Evolutionary conservation across 2,113 vertebrate genomes (phyloP).

Genomic region (Phylloscopus trochiloides): DNA sequence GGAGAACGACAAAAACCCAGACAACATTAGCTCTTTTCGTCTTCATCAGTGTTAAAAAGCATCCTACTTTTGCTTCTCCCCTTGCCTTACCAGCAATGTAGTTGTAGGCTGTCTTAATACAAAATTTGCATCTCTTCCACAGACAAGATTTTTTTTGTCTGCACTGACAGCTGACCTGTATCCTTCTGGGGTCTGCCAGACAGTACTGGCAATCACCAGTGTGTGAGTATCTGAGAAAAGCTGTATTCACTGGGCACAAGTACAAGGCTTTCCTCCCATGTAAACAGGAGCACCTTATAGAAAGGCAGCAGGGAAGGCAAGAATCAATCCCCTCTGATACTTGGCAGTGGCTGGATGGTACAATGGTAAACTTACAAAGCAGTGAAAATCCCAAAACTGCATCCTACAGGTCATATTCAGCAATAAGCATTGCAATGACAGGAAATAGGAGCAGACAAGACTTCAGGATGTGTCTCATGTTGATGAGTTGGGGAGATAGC

Average conservation of each 20-base stretch:
- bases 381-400: not conserved
- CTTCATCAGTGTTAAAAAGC: not conserved
- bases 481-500: not conserved
- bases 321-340: not conserved
- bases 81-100: not conserved
- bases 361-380: not conserved
- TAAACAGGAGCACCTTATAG: not conserved
- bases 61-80: not conserved
- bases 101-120: not conserved
- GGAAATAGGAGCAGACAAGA: not conserved
- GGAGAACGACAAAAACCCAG: too few species aligned
- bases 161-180: not conserved
- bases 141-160: not conserved
- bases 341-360: not conserved
- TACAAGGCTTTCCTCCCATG: not conserved
- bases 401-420: not conserved
- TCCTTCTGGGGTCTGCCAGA: not conserved
- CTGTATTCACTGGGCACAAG: not conserved
- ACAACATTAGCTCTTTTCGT: not conserved
- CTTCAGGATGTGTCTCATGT: not conserved
- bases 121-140: not conserved
- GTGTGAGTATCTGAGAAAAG: not conserved
- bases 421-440: not conserved
- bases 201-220: not conserved
- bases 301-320: not conserved